These are phyloP conservation scores for Metacarcinus magister DNA, from an alignment of 2,888 invertebrate species.

Conservation along the genomic window DNA sequence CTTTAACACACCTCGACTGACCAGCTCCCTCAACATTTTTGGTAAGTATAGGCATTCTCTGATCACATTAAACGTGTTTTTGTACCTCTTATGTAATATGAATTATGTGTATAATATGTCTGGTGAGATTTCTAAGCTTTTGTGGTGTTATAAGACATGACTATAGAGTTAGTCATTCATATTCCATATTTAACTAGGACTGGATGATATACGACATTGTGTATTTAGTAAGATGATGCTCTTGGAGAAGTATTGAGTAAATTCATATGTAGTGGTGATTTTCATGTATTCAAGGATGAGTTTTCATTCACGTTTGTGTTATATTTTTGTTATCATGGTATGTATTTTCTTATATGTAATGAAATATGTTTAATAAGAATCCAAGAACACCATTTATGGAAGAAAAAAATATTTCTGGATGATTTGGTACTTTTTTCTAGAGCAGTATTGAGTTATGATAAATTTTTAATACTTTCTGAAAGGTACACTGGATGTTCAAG, in stretches of 20 bases:
- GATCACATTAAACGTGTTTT: not conserved
- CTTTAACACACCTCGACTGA: not conserved
- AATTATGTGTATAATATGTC: conserved; percentile 8
- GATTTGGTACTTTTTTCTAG: too few species aligned
- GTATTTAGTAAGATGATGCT: not conserved
- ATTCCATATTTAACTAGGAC: conserved; percentile 16
- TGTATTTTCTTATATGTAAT: too few species aligned
- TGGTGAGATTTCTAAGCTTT: not conserved
- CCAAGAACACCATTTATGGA: too few species aligned
- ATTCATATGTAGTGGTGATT: not conserved
- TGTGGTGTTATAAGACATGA: not conserved
- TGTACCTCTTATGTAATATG: not conserved
- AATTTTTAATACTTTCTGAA: too few species aligned
- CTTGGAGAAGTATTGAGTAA: not conserved
- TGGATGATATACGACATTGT: not conserved
- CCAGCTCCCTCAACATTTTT: not conserved
- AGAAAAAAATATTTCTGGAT: too few species aligned
- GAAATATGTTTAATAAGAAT: too few species aligned
- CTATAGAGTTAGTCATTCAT: not conserved
- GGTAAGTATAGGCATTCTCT: not conserved
- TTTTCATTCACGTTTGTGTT: not conserved
- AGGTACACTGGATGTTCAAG: too few species aligned
- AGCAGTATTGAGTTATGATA: too few species aligned
- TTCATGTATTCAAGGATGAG: not conserved
- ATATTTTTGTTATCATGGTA: too few species aligned